These are phyloP conservation scores for Micoletzkya japonica DNA, from an alignment of 2,888 invertebrate species.

Conservation along the genomic window DNA sequence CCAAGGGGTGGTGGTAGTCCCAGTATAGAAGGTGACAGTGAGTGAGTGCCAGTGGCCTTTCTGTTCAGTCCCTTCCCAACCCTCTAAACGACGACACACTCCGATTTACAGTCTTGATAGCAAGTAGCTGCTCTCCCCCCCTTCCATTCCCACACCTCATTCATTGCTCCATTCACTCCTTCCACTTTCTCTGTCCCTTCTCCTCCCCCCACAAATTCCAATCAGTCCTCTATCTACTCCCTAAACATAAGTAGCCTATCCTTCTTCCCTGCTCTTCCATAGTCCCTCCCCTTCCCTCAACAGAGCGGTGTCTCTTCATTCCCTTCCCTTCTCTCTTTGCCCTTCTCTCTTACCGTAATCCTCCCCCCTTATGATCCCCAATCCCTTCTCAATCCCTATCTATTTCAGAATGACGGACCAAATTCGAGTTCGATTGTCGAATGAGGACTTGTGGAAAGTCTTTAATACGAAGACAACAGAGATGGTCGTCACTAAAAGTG, in stretches of 20 bases:
- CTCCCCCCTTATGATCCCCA: constrained; percentile 2
- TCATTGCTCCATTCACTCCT: neutral
- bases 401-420: neutral
- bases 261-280: neutral
- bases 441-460: constrained; percentile 87
- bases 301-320: neutral
- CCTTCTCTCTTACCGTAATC: constrained; percentile 1
- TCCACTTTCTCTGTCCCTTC: neutral
- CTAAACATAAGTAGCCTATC: too few relatives aligned
- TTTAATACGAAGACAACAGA: constrained; percentile 68
- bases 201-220: neutral
- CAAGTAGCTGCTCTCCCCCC: neutral
- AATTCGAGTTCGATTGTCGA: constrained; percentile 72
- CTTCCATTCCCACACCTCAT: neutral
- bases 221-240: neutral
- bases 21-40: too few relatives aligned
- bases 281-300: neutral
- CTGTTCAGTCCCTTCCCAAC: neutral
- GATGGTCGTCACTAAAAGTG: constrained; percentile 29
- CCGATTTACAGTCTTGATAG: too few relatives aligned
- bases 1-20: too few relatives aligned
- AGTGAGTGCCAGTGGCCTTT: neutral
- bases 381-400: neutral
- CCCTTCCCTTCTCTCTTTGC: constrained; percentile 7
- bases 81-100: too few relatives aligned